These are phyloP conservation scores for Globia sparganii DNA, from an alignment of 2,888 invertebrate species.

Conservation along the genomic window DNA sequence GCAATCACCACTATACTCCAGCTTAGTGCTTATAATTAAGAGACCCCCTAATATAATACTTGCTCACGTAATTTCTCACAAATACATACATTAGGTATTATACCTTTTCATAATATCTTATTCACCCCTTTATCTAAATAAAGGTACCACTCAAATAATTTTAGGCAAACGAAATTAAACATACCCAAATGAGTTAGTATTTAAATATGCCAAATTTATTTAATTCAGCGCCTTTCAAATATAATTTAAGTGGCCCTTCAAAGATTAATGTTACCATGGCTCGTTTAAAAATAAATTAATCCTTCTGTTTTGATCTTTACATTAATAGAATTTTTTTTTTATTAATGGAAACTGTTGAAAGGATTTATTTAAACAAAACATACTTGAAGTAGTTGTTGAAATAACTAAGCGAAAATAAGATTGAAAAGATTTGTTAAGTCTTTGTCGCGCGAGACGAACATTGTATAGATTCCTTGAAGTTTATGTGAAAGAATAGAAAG, in stretches of 20 bases:
- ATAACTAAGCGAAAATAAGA: not conserved
- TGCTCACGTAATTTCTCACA: not conserved
- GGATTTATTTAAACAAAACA: no score
- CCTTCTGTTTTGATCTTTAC: conserved; percentile 9
- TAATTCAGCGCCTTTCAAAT: conserved; percentile 30
- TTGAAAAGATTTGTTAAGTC: not conserved
- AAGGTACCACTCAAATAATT: conserved; percentile 33
- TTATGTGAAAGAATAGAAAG: not conserved
- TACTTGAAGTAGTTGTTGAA: no score
- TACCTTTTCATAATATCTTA: conserved; percentile 1
- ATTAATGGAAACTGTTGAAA: no score
- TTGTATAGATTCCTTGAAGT: not conserved
- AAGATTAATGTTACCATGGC: conserved; percentile 20
- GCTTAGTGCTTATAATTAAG: not conserved
- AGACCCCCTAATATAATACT: not conserved
- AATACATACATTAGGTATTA: conserved; percentile 2
- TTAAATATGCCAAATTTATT: conserved; percentile 40
- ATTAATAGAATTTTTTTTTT: conserved; percentile 14
- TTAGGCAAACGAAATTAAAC: conserved; percentile 32
- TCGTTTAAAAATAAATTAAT: conserved; percentile 5
- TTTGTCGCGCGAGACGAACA: not conserved
- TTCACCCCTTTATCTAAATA: conserved; percentile 30
- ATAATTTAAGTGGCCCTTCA: conserved; percentile 25
- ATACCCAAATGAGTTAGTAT: conserved; percentile 11
- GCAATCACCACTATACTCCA: not conserved